Evolutionary conservation across 2,888 invertebrate genomes (phyloP).

Genomic region (Eupeodes luniger): DNA sequence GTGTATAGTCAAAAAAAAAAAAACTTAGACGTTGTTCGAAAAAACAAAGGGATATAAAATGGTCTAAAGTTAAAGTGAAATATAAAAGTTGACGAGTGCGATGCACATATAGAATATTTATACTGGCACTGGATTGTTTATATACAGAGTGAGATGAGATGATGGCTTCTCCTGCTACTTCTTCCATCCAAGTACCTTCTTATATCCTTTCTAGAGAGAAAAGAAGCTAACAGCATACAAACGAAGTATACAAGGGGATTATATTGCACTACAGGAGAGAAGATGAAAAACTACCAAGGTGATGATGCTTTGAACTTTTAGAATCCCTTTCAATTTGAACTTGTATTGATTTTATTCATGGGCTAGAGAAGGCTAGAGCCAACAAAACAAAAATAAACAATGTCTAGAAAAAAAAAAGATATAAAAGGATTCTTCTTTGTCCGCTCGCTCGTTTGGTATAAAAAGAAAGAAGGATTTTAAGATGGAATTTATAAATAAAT

Average conservation of each 20-base stretch:
- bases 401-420: slow-evolving; percentile 28
- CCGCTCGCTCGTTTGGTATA: not conserved
- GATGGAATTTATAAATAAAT: slow-evolving; percentile 74
- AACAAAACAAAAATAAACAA: not conserved
- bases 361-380: slow-evolving; percentile 4
- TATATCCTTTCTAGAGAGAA: slow-evolving; percentile 17
- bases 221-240: slow-evolving; percentile 1
- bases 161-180: not conserved
- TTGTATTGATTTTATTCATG: slow-evolving; percentile 75
- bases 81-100: slow-evolving; percentile 72
- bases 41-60: slow-evolving; percentile 67
- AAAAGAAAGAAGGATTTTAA: slow-evolving; percentile 1
- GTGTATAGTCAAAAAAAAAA: not conserved
- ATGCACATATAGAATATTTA: slow-evolving; percentile 16
- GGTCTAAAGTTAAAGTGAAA: slow-evolving; percentile 72
- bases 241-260: slow-evolving; percentile 26
- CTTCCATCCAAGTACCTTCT: slow-evolving; percentile 8
- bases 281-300: slow-evolving; percentile 76
- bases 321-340: slow-evolving; percentile 76
- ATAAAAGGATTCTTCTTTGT: slow-evolving; percentile 59
- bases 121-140: not conserved
- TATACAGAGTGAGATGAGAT: not conserved
- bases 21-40: slow-evolving; percentile 9
- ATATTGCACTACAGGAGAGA: slow-evolving; percentile 57
- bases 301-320: slow-evolving; percentile 75